These are phyloP conservation scores for Chymomyza procnemis DNA, from an alignment of 2,888 invertebrate species.

Conservation along the genomic window DNA sequence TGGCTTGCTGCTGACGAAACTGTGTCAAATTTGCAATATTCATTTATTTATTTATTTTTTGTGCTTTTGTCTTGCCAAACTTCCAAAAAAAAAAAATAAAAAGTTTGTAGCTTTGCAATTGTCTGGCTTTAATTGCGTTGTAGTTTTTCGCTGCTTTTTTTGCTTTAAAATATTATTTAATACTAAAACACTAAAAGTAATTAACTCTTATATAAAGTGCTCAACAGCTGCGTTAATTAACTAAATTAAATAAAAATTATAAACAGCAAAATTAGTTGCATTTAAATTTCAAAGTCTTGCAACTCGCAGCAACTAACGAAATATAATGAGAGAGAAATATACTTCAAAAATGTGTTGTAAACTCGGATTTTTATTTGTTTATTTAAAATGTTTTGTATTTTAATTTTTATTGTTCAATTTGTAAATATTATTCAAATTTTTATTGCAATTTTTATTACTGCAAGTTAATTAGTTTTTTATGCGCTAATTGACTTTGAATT, in stretches of 20 bases:
- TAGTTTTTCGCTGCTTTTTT: background rate
- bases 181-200: slow-evolving; percentile 9
- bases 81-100: too few relatives aligned
- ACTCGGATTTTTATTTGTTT: too few relatives aligned
- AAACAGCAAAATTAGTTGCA: background rate
- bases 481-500: too few relatives aligned
- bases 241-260: background rate
- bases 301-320: background rate
- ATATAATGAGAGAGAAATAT: too few relatives aligned
- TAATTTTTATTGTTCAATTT: too few relatives aligned
- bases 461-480: too few relatives aligned
- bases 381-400: too few relatives aligned
- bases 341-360: too few relatives aligned
- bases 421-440: too few relatives aligned
- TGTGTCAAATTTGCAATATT: slow-evolving; percentile 61
- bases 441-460: too few relatives aligned
- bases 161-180: slow-evolving; percentile 7
- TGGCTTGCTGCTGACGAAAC: slow-evolving; percentile 46
- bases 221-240: background rate
- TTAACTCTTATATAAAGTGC: background rate
- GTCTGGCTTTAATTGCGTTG: background rate
- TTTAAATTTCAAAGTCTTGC: background rate
- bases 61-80: slow-evolving; percentile 26
- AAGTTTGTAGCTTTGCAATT: slow-evolving; percentile 42
- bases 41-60: slow-evolving; percentile 13